Percentiles rank a stretch among this genome's conserved stretches.
Conservation (phyloP, 2,888 invertebrate species). For the Oscheius myriophilus region DNA sequence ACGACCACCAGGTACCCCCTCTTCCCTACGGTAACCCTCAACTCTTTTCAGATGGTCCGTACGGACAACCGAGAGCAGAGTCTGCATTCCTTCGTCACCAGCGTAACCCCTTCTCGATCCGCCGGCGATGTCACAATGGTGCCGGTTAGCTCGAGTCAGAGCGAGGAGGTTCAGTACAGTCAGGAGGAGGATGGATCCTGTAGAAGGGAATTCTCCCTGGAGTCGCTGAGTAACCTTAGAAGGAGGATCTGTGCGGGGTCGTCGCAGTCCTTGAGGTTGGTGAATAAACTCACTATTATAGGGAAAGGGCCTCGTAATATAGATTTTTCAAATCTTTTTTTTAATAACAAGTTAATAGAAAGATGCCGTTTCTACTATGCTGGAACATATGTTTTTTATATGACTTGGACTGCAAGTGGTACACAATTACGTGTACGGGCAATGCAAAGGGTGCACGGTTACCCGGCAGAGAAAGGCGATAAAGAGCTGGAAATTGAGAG, state of each 20-base stretch:
- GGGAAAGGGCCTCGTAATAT: no score
- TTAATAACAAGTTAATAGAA: background rate
- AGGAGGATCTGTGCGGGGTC: slow-evolving; percentile 12
- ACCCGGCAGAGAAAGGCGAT: no score
- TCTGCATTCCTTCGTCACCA: background rate
- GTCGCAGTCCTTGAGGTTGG: slow-evolving; percentile 15
- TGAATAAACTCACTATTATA: no score
- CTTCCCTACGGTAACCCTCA: no score
- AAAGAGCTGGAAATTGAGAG: no score
- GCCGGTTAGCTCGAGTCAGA: background rate
- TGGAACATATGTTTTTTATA: no score
- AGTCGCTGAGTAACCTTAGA: slow-evolving; percentile 19
- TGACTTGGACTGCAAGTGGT: no score
- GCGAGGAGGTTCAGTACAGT: background rate
- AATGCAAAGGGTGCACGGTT: no score
- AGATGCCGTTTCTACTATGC: no score
- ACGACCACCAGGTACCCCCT: slow-evolving; percentile 40
- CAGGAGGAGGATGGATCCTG: slow-evolving; percentile 2
- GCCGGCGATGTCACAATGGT: background rate
- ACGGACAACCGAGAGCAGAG: background rate
- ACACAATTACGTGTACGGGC: no score
- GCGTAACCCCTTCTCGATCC: background rate
- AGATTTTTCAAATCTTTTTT: no score
- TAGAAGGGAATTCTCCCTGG: slow-evolving; percentile 1
- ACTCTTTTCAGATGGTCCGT: background rate